Percentiles rank a stretch among this genome's conserved stretches.
These are phyloP conservation scores for Leptosomus discolor DNA, from an alignment of 2,113 vertebrate species.

Conservation along the genomic window DNA sequence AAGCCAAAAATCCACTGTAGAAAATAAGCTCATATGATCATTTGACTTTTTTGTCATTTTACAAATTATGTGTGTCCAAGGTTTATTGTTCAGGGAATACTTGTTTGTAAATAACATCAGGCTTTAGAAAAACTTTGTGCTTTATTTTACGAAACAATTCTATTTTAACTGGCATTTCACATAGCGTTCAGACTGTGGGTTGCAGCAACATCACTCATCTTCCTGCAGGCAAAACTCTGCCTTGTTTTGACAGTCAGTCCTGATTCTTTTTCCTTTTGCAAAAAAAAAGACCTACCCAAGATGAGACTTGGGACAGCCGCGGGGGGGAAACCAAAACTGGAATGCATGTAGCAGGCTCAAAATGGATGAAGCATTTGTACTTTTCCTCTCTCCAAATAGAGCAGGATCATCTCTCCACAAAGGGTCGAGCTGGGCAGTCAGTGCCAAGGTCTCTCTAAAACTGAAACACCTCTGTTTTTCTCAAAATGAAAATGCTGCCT, in stretches of 20 bases:
- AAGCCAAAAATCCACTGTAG: background rate
- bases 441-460: background rate
- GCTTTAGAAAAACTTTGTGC: background rate
- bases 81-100: background rate
- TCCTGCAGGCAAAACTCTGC: slow-evolving; percentile 49
- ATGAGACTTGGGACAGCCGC: background rate
- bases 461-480: background rate
- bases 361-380: background rate
- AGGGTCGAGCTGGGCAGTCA: background rate
- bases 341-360: background rate
- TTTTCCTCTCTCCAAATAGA: background rate
- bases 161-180: slow-evolving; percentile 29
- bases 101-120: slow-evolving; percentile 7
- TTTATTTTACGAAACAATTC: slow-evolving; percentile 26
- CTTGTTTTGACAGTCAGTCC: slow-evolving; percentile 38
- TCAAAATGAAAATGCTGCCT: background rate
- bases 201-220: slow-evolving; percentile 27
- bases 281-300: background rate
- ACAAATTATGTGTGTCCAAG: background rate
- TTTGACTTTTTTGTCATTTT: background rate
- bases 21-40: slow-evolving; percentile 7
- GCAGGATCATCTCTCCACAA: background rate
- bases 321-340: background rate
- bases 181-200: background rate
- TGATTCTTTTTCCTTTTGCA: background rate